A percentile compares a stretch with the other conserved stretches of the same genome.
Conservation (phyloP, 2,797 vertebrate genomes). For the Sardinella longiceps region DNA sequence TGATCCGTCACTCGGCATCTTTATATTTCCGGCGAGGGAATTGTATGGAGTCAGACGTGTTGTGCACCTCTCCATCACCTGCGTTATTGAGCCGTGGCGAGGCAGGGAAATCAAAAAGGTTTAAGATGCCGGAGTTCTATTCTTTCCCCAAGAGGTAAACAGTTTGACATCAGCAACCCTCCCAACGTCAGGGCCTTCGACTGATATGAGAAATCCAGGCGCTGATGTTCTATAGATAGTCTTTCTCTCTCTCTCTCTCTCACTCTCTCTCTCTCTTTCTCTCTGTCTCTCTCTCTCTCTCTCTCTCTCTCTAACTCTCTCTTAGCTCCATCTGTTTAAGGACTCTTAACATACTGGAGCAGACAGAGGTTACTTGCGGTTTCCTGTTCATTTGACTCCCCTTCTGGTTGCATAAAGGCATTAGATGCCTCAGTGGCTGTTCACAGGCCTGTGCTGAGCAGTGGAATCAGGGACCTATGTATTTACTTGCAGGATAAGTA, state of each 20-base stretch:
- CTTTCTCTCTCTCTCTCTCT: conserved; percentile 24
- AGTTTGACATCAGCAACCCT: conserved; percentile 47
- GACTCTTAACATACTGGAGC: conserved; percentile 28
- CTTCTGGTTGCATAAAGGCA: neutral
- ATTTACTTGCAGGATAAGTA: neutral
- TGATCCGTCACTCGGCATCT: conserved; percentile 56
- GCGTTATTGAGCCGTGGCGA: conserved; percentile 48
- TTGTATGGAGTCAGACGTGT: conserved; percentile 57
- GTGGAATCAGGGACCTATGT: neutral
- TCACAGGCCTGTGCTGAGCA: neutral
- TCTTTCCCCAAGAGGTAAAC: conserved; percentile 43
- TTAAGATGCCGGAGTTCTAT: conserved; percentile 41
- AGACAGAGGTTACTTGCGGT: neutral
- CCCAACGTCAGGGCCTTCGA: conserved; percentile 39
- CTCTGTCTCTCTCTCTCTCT: conserved; percentile 9
- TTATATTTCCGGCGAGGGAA: conserved; percentile 58
- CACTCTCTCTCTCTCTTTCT: too few relatives aligned
- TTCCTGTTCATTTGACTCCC: neutral
- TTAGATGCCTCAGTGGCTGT: neutral
- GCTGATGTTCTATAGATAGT: conserved; percentile 39
- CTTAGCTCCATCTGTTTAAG: neutral
- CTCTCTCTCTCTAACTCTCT: conserved; percentile 13
- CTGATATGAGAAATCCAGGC: conserved; percentile 45
- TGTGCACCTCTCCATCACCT: conserved; percentile 56
- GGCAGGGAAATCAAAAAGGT: conserved; percentile 48